These are phyloP conservation scores for Syndactyla subalaris DNA, from an alignment of 2,797 vertebrate species.

Conservation along the genomic window DNA sequence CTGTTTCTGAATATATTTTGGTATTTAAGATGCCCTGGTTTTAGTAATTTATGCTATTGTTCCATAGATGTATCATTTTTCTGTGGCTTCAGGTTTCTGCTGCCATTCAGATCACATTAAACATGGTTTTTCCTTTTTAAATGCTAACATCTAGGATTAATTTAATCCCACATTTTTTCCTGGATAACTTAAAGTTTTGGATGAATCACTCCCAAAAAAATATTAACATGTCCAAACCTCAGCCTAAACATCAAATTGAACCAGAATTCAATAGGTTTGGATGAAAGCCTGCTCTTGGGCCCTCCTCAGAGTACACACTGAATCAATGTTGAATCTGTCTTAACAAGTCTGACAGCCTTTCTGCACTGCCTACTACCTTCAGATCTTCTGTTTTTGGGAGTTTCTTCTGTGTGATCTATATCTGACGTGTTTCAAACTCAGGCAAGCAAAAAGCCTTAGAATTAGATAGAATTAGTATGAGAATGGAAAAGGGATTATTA, in stretches of 20 bases:
- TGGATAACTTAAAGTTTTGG: conserved; percentile 59
- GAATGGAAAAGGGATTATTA: conserved; percentile 34
- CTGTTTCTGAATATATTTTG: not conserved
- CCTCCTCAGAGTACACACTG: conserved; percentile 25
- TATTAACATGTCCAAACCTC: conserved; percentile 61
- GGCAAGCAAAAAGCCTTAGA: conserved; percentile 18
- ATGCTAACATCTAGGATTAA: conserved; percentile 63
- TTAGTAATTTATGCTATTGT: conserved; percentile 25
- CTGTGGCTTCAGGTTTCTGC: conserved; percentile 45
- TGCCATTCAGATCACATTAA: conserved; percentile 52
- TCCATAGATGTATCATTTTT: conserved; percentile 26
- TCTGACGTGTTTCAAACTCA: not conserved
- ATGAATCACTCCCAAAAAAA: conserved; percentile 53
- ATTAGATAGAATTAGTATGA: conserved; percentile 22
- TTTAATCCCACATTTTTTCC: conserved; percentile 66
- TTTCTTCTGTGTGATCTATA: not conserved
- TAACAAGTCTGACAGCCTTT: conserved; percentile 35
- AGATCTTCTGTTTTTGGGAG: not conserved
- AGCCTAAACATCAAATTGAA: conserved; percentile 40
- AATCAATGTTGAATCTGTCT: conserved; percentile 8
- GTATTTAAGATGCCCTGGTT: not conserved
- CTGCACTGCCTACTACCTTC: not conserved
- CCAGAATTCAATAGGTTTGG: conserved; percentile 51
- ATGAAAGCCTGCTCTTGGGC: conserved; percentile 39
- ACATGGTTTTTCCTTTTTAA: conserved; percentile 31